phyloP scores from a whole-genome alignment of 2,888 invertebrate species.

The Dermolepida albohirtum region DNA sequence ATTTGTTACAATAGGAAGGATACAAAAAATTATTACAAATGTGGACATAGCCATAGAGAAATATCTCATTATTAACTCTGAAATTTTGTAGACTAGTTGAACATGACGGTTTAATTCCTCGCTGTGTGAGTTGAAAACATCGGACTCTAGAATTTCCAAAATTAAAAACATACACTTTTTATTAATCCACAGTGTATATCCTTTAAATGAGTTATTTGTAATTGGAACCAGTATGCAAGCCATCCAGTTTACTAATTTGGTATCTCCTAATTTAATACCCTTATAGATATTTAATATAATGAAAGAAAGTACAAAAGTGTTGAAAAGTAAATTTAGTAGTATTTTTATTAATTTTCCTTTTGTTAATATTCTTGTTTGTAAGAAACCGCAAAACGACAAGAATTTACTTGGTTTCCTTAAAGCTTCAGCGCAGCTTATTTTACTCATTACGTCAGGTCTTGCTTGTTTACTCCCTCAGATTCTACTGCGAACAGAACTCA shows the following conservation, averaged over 20 bases:
- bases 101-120: conserved; percentile 32
- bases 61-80: conserved; percentile 10
- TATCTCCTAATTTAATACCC: background rate
- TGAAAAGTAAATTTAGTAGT: too few species aligned
- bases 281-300: too few species aligned
- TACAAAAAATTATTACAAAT: conserved; percentile 13
- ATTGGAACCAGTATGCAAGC: conserved; percentile 9
- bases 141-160: background rate
- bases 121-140: conserved; percentile 10
- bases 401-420: too few species aligned
- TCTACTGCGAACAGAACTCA: too few species aligned
- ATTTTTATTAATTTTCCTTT: too few species aligned
- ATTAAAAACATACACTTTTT: background rate
- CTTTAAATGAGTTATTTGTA: background rate
- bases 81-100: background rate
- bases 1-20: conserved; percentile 27
- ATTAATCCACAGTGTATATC: background rate
- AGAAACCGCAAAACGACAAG: too few species aligned
- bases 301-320: too few species aligned
- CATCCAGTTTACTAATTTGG: conserved; percentile 8
- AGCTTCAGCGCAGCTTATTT: too few species aligned
- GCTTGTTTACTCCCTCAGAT: too few species aligned
- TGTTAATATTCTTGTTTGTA: too few species aligned
- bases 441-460: too few species aligned
- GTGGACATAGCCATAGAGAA: background rate